A percentile compares a stretch with the other conserved stretches of the same genome.
Evolutionary conservation across 2,113 vertebrate species (phyloP).

Genomic region (Podarcis cretensis): DNA sequence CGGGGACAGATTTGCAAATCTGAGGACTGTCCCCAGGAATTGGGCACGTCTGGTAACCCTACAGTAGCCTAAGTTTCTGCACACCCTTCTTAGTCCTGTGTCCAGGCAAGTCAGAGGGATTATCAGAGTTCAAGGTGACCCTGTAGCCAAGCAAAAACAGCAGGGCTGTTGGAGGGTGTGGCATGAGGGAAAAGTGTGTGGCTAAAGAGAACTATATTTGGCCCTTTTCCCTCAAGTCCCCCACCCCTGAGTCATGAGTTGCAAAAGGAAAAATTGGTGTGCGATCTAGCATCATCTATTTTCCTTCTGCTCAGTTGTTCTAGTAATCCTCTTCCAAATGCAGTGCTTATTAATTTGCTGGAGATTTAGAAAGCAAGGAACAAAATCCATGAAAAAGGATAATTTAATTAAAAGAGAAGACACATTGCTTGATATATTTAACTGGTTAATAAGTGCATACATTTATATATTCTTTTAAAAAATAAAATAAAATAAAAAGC

Average conservation of each 20-base stretch:
- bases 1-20: no score
- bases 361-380: background rate
- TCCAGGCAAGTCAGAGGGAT: no score
- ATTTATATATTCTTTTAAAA: background rate
- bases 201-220: no score
- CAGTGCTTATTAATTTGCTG: background rate
- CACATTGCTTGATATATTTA: background rate
- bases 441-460: background rate
- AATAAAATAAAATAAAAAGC: background rate
- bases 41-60: no score
- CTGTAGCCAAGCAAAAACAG: no score
- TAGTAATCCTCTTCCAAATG: background rate
- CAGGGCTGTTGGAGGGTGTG: no score
- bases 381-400: background rate
- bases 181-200: no score
- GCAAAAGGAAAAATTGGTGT: background rate
- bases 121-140: no score
- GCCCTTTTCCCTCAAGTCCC: no score
- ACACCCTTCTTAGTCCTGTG: no score
- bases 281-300: background rate
- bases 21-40: no score
- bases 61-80: no score
- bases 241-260: background rate
- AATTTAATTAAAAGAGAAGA: constrained; percentile 2
- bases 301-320: background rate